A percentile compares a stretch with the other conserved stretches of the same genome.
Conservation (phyloP, 1,140 invertebrate genomes). For the Lerema accius region DNA sequence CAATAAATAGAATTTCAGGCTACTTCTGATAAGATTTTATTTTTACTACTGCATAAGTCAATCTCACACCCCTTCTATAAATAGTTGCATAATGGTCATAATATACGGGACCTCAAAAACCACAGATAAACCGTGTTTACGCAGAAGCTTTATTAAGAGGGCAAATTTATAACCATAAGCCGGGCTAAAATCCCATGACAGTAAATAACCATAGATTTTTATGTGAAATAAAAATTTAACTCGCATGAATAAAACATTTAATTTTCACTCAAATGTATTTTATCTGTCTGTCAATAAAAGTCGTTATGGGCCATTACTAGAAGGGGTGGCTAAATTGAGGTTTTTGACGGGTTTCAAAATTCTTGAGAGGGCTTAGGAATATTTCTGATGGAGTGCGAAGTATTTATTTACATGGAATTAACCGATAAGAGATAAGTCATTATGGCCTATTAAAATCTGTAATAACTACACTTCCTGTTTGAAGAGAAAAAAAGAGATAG, state of each 20-base stretch:
- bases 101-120: too few relatives aligned
- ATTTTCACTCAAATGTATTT: slow-evolving; percentile 49
- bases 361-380: slow-evolving; percentile 1
- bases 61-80: too few relatives aligned
- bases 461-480: too few relatives aligned
- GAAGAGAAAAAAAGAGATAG: too few relatives aligned
- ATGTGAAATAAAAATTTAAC: slow-evolving; percentile 53
- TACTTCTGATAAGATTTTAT: too few relatives aligned
- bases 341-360: slow-evolving; percentile 11
- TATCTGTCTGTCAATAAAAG: slow-evolving; percentile 29
- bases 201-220: slow-evolving; percentile 52
- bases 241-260: slow-evolving; percentile 64
- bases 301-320: slow-evolving; percentile 19
- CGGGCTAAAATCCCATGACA: slow-evolving; percentile 39
- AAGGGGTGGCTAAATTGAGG: slow-evolving; percentile 24
- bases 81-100: too few relatives aligned
- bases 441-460: too few relatives aligned
- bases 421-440: too few relatives aligned
- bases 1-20: too few relatives aligned
- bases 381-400: not conserved
- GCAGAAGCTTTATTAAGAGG: slow-evolving; percentile 2
- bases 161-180: slow-evolving; percentile 42
- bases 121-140: too few relatives aligned
- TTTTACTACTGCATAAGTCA: too few relatives aligned
- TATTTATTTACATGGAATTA: too few relatives aligned